Base-by-base conservation (phyloP, 2,888 invertebrate genomes). In the Rotaria sp. region DNA sequence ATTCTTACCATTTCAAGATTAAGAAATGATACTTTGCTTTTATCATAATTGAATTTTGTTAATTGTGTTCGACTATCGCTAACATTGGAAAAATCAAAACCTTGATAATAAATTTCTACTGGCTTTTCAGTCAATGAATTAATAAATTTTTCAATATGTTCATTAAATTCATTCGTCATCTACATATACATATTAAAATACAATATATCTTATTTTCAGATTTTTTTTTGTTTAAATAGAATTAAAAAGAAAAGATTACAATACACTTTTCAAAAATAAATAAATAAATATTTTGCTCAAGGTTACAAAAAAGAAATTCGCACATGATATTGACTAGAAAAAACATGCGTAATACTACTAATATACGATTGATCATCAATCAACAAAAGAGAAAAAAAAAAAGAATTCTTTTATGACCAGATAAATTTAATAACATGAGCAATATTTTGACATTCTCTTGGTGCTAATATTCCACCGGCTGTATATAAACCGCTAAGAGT, bases 391-490 rank as follows among this genome's bases (percentile, higher is more conserved):
- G 18, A 26, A 24, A 55, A 24, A 24, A 5, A 55, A 55, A 35
- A 15, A n/a, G n/a, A 45, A n/a, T 45, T 80, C 18, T 11, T 80
- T 80, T 45, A 80, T 41, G 75, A 85, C 87, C 87, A 87, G 13
- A 67, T 52, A 52, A 87, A 87, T 85, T 55, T 75, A 18, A 87
- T 74, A 1, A 87, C 52, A 84, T 87, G 85, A 18, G 85, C 87
- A 15, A 87, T 59, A 57, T 87, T 87, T n/a, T 67, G 86, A 48
- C 87, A 87, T 84, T 87, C 87, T 55, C 85, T 74, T 75, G 87
- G 87, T 30, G 87, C 87, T 48, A 87, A 85, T 74, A 87, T 87
- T 67, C 87, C 87, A 55, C 87, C 87, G 50, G 87, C 87, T 52
- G 87, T 87, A 57, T 84, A 87, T 45, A 87, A 50, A 30, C 87